Evolutionary conservation across 2,113 vertebrate species (phyloP), one percentile per base, ranked within the genome.

Genomic region (Petrocephalus microphthalmus): DNA sequence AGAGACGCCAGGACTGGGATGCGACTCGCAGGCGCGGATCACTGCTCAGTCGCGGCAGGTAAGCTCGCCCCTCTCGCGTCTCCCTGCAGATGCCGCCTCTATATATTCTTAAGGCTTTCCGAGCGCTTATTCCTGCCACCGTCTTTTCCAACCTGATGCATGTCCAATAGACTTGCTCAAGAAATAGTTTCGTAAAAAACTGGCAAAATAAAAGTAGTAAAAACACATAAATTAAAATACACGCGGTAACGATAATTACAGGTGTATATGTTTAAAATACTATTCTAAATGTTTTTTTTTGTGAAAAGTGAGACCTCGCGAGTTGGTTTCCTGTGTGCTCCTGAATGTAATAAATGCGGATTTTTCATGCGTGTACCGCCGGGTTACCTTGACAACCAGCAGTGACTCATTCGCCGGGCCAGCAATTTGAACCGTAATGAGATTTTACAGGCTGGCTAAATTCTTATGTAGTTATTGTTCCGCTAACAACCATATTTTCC

Each of bases 111-210:
- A 67, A 84, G 22, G 22, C 3, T 13, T 53, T 56, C 56, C 19
- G 74, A 20, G 17, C 25, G 29, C 25, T 78, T 8, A n/a, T 20
- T 53, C 17, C 6, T 17, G 17, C 49, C 13, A 15, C 37, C n/a
- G 84, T 89, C 49, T 45, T 88, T 52, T 51, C 74, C 95, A 95
- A 96, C 96, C 95, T 96, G 96, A 94, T 96, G 96, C 94, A 90
- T 92, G 33, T 33, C 20, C 13, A 10, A 29, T 56, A 37, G 42
- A 83, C 37, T 83, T 47, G 1, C 17, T n/a, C 20, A 83, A 42
- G 37, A 74, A 74, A 29, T 74, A 33, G 33, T 78, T 47, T 83
- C 22, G 20, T 83, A n/a, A 3, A 42, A 78, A 33, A 81, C 19
- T 82, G 42, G 37, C 29, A 42, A 78, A 78, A 78, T 64, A 64